Evolutionary conservation across 2,113 vertebrate species (phyloP).

Genomic region (Muntiacus muntjak): DNA sequence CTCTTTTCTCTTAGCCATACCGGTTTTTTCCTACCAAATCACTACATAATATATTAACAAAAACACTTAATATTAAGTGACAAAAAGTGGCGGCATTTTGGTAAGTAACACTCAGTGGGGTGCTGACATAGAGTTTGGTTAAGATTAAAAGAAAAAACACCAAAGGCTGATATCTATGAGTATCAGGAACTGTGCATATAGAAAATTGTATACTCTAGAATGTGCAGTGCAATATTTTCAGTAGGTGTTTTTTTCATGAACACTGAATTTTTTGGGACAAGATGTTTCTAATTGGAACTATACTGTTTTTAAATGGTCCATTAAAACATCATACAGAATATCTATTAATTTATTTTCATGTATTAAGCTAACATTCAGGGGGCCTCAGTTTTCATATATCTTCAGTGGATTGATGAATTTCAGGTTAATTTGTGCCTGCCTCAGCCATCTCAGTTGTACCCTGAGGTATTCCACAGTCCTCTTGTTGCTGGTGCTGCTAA

Average conservation of each 20-base stretch:
- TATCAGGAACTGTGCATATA: neutral
- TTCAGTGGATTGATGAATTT: constrained; percentile 63
- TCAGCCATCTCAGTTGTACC: constrained; percentile 43
- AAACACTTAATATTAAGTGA: constrained; percentile 34
- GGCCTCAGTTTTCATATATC: constrained; percentile 49
- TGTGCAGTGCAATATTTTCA: constrained; percentile 49
- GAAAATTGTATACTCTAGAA: constrained; percentile 25
- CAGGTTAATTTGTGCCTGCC: constrained; percentile 72
- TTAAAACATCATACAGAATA: constrained; percentile 41
- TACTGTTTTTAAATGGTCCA: constrained; percentile 25
- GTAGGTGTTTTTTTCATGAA: constrained; percentile 29
- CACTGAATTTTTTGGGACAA: constrained; percentile 47
- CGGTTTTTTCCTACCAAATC: neutral
- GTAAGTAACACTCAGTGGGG: neutral
- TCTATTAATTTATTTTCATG: constrained; percentile 51
- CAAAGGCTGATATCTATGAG: constrained; percentile 46
- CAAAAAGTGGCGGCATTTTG: neutral
- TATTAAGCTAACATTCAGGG: constrained; percentile 52
- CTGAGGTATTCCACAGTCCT: constrained; percentile 63
- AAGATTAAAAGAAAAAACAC: neutral
- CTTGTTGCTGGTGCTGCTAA: constrained; percentile 77
- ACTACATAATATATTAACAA: neutral
- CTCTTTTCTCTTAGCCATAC: constrained; percentile 39
- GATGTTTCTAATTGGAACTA: constrained; percentile 57
- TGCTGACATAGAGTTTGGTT: constrained; percentile 32